A percentile compares a stretch with the other conserved stretches of the same genome.
phyloP scores from a whole-genome alignment of 2,113 vertebrate species.

The Circaetus gallicus region DNA sequence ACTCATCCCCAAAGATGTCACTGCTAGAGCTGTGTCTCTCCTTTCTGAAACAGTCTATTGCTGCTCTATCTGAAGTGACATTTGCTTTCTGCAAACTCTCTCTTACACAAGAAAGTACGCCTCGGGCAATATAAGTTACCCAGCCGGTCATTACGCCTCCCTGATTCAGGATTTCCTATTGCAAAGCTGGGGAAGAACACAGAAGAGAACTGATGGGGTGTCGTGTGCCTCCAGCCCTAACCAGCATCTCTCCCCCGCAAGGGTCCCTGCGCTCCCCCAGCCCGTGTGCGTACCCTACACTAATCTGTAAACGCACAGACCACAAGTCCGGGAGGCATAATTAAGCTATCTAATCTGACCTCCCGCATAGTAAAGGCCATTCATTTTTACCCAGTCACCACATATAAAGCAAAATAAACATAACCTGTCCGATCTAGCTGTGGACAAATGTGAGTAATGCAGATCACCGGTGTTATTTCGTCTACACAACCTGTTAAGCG shows the following conservation, averaged over 20 bases:
- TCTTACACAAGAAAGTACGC: neutral
- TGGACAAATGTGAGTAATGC: neutral
- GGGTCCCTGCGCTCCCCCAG: neutral
- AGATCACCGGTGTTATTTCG: neutral
- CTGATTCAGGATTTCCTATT: neutral
- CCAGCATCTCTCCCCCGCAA: neutral
- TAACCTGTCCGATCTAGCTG: neutral
- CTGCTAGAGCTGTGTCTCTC: neutral
- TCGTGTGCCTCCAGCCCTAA: neutral
- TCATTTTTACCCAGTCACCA: neutral
- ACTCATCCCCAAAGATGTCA: neutral
- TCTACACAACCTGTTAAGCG: neutral
- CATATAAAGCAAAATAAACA: neutral
- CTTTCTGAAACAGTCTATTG: neutral
- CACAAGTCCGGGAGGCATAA: neutral
- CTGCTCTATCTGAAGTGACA: neutral
- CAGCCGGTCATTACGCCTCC: neutral
- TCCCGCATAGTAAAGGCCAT: neutral
- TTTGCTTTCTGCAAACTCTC: neutral
- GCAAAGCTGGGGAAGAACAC: neutral
- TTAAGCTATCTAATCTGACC: neutral
- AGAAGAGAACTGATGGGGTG: neutral
- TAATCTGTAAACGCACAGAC: neutral
- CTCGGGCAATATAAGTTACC: neutral
- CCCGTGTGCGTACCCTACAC: neutral